Percentiles rank a stretch among this genome's conserved stretches.
Conservation (phyloP, 2,113 vertebrate genomes). For the Stercorarius parasiticus region DNA sequence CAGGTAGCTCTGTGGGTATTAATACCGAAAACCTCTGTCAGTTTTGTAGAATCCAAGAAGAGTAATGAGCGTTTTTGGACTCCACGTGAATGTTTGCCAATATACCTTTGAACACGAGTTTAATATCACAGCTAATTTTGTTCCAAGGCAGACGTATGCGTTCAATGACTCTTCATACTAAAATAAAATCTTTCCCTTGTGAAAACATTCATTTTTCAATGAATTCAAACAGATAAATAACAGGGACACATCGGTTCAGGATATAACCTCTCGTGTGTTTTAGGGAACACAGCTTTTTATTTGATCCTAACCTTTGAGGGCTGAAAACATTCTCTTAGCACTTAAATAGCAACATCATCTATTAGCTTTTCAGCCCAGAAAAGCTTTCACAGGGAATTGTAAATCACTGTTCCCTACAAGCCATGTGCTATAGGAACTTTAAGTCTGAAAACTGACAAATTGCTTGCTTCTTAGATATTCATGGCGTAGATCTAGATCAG, state of each 20-base stretch:
- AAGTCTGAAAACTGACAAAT: slow-evolving; percentile 48
- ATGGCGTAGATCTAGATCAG: background rate
- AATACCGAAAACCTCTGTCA: background rate
- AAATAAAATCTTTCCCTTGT: slow-evolving; percentile 31
- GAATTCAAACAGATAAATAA: slow-evolving; percentile 53
- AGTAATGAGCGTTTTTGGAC: background rate
- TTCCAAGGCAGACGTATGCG: background rate
- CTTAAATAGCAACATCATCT: slow-evolving; percentile 58
- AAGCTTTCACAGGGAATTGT: slow-evolving; percentile 53
- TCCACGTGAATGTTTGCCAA: background rate
- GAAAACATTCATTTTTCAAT: slow-evolving; percentile 37
- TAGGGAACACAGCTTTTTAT: slow-evolving; percentile 33
- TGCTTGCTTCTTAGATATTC: slow-evolving; percentile 30
- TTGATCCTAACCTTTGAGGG: slow-evolving; percentile 56
- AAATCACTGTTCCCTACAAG: slow-evolving; percentile 46
- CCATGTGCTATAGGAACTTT: background rate
- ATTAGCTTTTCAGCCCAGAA: slow-evolving; percentile 56
- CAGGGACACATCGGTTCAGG: background rate
- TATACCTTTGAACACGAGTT: background rate
- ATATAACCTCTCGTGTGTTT: slow-evolving; percentile 2
- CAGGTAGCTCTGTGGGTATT: background rate
- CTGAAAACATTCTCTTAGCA: slow-evolving; percentile 41
- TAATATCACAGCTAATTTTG: slow-evolving; percentile 36
- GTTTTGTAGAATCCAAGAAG: background rate
- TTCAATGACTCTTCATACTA: slow-evolving; percentile 3